Percentiles rank a stretch among this genome's conserved stretches.
These are phyloP conservation scores for Acronicta leporina DNA, from an alignment of 2,888 invertebrate species.

Conservation along the genomic window DNA sequence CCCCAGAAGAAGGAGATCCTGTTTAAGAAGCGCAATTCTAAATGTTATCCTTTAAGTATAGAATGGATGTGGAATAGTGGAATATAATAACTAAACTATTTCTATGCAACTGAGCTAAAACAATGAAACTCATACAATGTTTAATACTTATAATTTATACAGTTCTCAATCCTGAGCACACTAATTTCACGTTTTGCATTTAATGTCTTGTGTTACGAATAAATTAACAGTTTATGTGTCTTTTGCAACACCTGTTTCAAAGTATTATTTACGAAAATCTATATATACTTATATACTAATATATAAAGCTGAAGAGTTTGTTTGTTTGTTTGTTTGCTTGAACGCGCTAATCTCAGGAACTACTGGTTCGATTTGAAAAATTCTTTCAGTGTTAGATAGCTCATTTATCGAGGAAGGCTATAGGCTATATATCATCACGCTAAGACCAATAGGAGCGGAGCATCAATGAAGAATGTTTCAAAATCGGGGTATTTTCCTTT, in stretches of 20 bases:
- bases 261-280: background rate
- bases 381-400: too few species aligned
- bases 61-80: too few species aligned
- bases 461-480: too few species aligned
- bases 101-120: conserved; percentile 6
- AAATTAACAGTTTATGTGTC: background rate
- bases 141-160: conserved; percentile 1
- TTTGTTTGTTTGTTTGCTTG: too few species aligned
- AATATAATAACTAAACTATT: background rate
- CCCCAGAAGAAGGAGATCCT: conserved; percentile 44
- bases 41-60: background rate
- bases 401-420: too few species aligned
- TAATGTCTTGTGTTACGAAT: background rate
- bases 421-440: too few species aligned
- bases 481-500: too few species aligned
- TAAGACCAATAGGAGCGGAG: too few species aligned
- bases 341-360: too few species aligned
- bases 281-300: too few species aligned
- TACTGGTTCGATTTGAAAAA: too few species aligned
- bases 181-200: conserved; percentile 3
- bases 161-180: conserved; percentile 1
- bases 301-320: too few species aligned
- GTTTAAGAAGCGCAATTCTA: background rate
- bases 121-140: conserved; percentile 2
- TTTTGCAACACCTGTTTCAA: background rate